phyloP scores from a whole-genome alignment of 2,888 invertebrate species.

The Corythucha ciliata region DNA sequence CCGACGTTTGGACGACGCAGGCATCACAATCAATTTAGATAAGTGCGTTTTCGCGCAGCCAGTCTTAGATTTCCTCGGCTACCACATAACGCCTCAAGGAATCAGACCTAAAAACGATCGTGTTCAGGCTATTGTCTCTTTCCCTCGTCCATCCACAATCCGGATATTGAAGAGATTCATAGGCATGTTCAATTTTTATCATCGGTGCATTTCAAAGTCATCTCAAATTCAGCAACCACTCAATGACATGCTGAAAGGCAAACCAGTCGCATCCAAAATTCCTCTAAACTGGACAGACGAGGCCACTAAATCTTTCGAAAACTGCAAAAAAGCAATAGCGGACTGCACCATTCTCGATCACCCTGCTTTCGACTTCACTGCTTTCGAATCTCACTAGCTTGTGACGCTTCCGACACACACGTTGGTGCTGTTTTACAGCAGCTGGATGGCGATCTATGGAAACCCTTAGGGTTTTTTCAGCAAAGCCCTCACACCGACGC shows the following conservation, averaged over 20 bases:
- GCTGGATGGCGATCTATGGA: no score
- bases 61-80: slow-evolving; percentile 25
- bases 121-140: slow-evolving; percentile 19
- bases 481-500: no score
- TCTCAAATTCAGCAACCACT: slow-evolving; percentile 38
- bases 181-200: slow-evolving; percentile 40
- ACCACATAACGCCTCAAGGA: slow-evolving; percentile 23
- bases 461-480: slow-evolving; percentile 33
- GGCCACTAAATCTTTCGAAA: no score
- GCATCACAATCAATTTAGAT: slow-evolving; percentile 33
- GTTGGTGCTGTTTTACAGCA: no score
- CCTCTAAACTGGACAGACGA: no score
- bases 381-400: neutral
- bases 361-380: no score
- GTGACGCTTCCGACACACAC: slow-evolving; percentile 24
- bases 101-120: slow-evolving; percentile 16
- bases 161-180: slow-evolving; percentile 34
- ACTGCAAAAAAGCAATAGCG: no score
- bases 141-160: neutral
- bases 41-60: slow-evolving; percentile 31
- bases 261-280: no score
- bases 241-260: no score
- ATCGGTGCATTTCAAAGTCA: slow-evolving; percentile 39
- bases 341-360: no score
- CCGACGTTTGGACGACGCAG: slow-evolving; percentile 25